Conservation (phyloP, 2,797 vertebrate genomes). For the Myioborus melanocephalus region DNA sequence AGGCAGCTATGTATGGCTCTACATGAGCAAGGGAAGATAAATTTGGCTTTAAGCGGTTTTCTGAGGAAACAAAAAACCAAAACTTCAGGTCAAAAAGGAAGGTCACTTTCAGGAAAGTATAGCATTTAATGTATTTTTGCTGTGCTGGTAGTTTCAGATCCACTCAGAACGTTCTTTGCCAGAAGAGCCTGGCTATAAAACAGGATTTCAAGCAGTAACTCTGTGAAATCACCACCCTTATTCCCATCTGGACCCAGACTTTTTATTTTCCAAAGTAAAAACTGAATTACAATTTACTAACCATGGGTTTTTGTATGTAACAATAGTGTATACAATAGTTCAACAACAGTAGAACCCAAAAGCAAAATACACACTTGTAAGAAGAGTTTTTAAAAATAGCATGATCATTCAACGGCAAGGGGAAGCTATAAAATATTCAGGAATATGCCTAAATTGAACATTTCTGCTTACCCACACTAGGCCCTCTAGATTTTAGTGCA, state of each 20-base stretch:
- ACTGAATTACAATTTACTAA: not conserved
- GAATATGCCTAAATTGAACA: not conserved
- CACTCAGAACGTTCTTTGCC: not conserved
- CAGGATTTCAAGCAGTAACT: not conserved
- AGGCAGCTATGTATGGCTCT: not conserved
- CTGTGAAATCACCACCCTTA: not conserved
- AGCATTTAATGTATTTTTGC: not conserved
- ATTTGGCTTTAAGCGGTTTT: not conserved
- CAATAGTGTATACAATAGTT: not conserved
- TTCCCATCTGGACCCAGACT: not conserved
- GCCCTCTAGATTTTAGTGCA: not conserved
- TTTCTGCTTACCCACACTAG: not conserved
- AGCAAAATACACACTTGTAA: not conserved
- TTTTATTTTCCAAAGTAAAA: not conserved
- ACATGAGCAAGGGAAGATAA: not conserved
- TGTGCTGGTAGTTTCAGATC: not conserved
- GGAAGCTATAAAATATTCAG: not conserved
- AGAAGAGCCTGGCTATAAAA: not conserved
- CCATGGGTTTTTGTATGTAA: not conserved
- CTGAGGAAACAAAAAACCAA: not conserved
- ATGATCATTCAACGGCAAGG: not conserved
- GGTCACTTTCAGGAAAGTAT: not conserved
- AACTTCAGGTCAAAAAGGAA: not conserved
- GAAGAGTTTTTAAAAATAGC: not conserved
- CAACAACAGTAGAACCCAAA: not conserved